phyloP scores from a whole-genome alignment of 2,113 vertebrate species.

The Proterorhinus semilunaris region DNA sequence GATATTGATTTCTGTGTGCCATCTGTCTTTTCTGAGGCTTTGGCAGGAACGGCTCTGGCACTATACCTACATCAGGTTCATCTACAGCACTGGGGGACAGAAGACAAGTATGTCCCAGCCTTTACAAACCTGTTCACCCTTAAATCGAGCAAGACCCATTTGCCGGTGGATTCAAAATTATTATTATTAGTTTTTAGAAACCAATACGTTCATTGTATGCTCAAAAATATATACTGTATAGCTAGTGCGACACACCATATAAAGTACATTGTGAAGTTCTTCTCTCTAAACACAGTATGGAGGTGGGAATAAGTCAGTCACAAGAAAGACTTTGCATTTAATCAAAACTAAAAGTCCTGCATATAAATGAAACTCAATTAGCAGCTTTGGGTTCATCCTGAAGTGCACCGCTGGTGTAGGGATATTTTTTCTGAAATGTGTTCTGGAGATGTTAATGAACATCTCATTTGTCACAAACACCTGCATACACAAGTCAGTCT shows the following conservation, averaged over 20 bases:
- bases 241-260: no score
- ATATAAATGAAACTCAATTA: not conserved
- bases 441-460: slow-evolving; percentile 55
- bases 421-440: slow-evolving; percentile 14
- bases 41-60: slow-evolving; percentile 64
- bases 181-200: no score
- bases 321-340: no score
- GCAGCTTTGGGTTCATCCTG: slow-evolving; percentile 18
- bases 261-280: no score
- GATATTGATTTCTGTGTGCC: slow-evolving; percentile 73
- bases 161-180: no score
- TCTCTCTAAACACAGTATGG: no score
- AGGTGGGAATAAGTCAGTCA: no score
- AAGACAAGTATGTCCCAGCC: slow-evolving; percentile 38
- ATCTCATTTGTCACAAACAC: slow-evolving; percentile 69
- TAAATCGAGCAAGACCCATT: no score
- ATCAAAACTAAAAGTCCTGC: no score
- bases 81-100: slow-evolving; percentile 50
- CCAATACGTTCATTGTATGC: no score
- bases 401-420: not conserved
- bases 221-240: no score
- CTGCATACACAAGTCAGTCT: slow-evolving; percentile 66
- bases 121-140: not conserved
- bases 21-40: slow-evolving; percentile 69
- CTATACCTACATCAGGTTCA: slow-evolving; percentile 53